phyloP scores from a whole-genome alignment of 2,888 invertebrate species.

The Gisinianus flammeolus region DNA sequence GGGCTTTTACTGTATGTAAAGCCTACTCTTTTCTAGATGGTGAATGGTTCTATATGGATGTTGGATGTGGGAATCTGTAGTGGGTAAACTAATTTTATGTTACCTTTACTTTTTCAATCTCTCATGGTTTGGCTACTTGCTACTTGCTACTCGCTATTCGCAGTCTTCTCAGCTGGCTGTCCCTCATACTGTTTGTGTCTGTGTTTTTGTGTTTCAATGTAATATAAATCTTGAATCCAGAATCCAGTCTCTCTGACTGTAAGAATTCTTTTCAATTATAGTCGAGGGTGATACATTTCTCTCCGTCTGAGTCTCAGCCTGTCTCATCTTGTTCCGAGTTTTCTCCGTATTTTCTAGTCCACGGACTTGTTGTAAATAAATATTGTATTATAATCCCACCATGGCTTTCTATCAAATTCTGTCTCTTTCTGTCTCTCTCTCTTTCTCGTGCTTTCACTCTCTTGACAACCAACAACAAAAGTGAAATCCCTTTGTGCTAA shows the following conservation, averaged over 20 bases:
- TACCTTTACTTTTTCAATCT: too few relatives aligned
- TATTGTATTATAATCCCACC: constrained; percentile 19
- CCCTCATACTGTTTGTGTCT: background rate
- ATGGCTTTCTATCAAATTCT: background rate
- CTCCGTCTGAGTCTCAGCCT: background rate
- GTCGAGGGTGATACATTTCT: background rate
- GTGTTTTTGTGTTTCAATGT: too few relatives aligned
- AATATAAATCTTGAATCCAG: too few relatives aligned
- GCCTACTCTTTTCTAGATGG: background rate
- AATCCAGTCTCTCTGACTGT: too few relatives aligned
- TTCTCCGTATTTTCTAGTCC: background rate
- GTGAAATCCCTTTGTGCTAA: constrained; percentile 37
- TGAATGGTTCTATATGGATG: background rate
- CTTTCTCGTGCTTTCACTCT: background rate
- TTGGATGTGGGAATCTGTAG: background rate
- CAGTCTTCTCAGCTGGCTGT: too few relatives aligned
- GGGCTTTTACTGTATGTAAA: background rate
- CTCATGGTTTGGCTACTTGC: too few relatives aligned
- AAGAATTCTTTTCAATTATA: constrained; percentile 1
- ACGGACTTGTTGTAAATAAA: constrained; percentile 1
- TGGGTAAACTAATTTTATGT: too few relatives aligned
- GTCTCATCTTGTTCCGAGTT: background rate
- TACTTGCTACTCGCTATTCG: too few relatives aligned
- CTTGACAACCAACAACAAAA: constrained; percentile 13
- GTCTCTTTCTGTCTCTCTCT: background rate